Base-by-base conservation (phyloP, 2,888 invertebrate genomes). In the Harmothoe impar region DNA sequence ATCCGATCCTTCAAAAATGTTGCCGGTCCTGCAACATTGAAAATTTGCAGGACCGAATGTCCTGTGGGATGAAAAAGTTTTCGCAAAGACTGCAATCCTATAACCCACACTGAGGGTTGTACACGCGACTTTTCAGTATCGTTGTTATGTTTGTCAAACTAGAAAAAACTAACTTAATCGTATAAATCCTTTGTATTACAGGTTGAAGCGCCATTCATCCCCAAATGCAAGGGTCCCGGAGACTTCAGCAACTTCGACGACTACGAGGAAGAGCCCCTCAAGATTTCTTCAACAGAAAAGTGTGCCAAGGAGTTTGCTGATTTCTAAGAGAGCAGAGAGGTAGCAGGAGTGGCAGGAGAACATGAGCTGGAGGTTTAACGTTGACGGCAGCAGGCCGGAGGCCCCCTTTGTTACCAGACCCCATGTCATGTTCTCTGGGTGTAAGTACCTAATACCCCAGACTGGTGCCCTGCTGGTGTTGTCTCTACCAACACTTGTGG, bases 181-280 rank as follows among this genome's bases (percentile, higher is more conserved):
- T n/a, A n/a, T n/a, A n/a, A n/a, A n/a, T n/a, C n/a, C n/a, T n/a
- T n/a, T 77, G 77, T 86, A n/a, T 54, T 72, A 94, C 94, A 97
- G 97, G 98, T 99, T 93, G 99, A 99, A 96, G 99, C 99, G 51
- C 99, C 99, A 72, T 99, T 99, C 96, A 98, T 99, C 96, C 99
- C 99, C 68, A 98, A 98, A 96, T 99, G 99, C 97, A 99, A 99
- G 96, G 99, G 99, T 91, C 98, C 99, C 25, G 99, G 99, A 51
- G 99, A 99, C 96, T 99, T 99, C 91, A 99, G 99, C 96, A 99
- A 99, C 97, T 99, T 99, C 96, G 99, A 99, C 96, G 99, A 99
- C 96, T 99, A 99, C 96, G 99, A 99, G 96, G 99, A 99, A 96
- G 99, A 99, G 96, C 98, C 99, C 93, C 97, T 99, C 95, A 98